Base-by-base conservation (phyloP, 2,113 vertebrate genomes). In the Hoplias malabaricus region DNA sequence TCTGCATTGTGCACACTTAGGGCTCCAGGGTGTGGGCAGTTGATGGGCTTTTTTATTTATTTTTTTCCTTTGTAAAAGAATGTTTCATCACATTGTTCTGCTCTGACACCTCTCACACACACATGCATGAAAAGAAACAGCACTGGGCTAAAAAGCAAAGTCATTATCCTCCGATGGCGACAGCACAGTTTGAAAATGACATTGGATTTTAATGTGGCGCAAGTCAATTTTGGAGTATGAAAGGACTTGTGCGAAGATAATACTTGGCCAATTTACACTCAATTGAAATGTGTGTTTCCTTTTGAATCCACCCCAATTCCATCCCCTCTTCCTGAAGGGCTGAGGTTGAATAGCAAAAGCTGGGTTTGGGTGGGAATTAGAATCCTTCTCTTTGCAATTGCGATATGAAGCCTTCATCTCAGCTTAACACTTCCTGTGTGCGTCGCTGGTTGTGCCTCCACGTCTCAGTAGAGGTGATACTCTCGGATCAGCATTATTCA, bases 91-190 rank as follows among this genome's bases (percentile, higher is more conserved):
- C 80, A 85, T 77, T 86, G 80, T 80, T 79, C 62, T 74, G 77
- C 43, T 69, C 63, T 53, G 21, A 80, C 63, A 78, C 63, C 63
- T 74, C 46, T 83, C 76, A 63, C 72, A 72, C 40, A 68, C 42
- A 10, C 40, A 4, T 8, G 11, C 21, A 27, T 25, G 33, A 40
- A 61, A 43, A 69, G 68, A 74, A 53, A 61, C 31, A 23, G 65
- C 61, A 62, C 78, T 56, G 21, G 40, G 65, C 83, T 79, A 79
- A 85, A 83, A 82, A 73, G 77, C 70, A 74, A 82, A 81, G 80
- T 90, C 84, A 87, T 89, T 90, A 90, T 90, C 87, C 82, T 71
- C 75, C 69, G 68, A 88, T 84, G 85, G 80, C 78, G 81, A 86
- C 54, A 82, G 81, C 76, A 82, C 84, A 72, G 77, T 88, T 88